A percentile compares a stretch with the other conserved stretches of the same genome.
Conservation (phyloP, 2,888 invertebrate species). For the Leucophenga montana region DNA sequence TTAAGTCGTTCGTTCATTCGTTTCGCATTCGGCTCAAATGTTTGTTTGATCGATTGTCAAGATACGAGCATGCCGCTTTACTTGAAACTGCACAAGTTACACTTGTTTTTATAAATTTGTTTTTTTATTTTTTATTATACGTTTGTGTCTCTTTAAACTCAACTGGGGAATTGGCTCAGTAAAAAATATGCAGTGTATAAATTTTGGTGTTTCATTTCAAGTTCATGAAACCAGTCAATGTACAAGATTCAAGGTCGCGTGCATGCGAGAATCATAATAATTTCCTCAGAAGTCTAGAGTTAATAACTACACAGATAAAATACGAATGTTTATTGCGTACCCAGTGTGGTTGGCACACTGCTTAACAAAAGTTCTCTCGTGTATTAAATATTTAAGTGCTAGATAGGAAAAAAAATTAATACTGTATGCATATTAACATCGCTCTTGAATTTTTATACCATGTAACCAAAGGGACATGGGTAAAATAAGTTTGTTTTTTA, state of each 20-base stretch:
- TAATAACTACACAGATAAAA: neutral
- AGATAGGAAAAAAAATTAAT: too few relatives aligned
- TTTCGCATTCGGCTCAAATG: slow-evolving; percentile 1
- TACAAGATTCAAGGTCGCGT: slow-evolving; percentile 52
- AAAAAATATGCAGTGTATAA: neutral
- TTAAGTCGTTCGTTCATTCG: slow-evolving; percentile 22
- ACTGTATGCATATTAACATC: too few relatives aligned
- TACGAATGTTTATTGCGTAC: too few relatives aligned
- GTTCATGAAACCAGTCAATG: slow-evolving; percentile 58
- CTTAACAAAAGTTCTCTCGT: too few relatives aligned
- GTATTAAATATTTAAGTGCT: too few relatives aligned
- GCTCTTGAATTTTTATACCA: too few relatives aligned
- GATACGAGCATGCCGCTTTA: neutral
- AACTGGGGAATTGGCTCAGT: neutral
- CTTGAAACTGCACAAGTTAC: slow-evolving; percentile 17
- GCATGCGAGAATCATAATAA: slow-evolving; percentile 26
- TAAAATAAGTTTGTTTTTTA: too few relatives aligned
- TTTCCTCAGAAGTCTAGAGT: neutral
- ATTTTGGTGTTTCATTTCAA: slow-evolving; percentile 46
- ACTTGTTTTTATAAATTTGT: neutral
- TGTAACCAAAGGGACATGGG: too few relatives aligned
- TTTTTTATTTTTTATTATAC: neutral
- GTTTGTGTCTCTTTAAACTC: neutral
- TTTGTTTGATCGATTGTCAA: neutral
- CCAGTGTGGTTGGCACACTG: too few relatives aligned